Evolutionary conservation across 2,113 vertebrate species (phyloP), one percentile per base, ranked within the genome.

Genomic region (Lutjanus erythropterus): DNA sequence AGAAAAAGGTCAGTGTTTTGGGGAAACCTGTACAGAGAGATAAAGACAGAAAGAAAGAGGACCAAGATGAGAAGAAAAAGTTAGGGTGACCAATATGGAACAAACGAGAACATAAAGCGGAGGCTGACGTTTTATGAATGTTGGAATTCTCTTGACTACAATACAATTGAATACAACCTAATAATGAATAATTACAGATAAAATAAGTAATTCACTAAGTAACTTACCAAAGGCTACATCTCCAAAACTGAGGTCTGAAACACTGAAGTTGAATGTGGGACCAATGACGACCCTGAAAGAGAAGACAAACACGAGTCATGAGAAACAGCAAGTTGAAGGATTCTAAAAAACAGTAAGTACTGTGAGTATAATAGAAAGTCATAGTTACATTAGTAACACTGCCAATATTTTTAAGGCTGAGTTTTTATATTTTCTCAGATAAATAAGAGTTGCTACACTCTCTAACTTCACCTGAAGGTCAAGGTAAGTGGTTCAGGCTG

Each of bases 151-250:
- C 8, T 46, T 6, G 1, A 37, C 11, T 41, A n/a, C 23, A 23
- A 52, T 33, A 49, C 11, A 56, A 47, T 0, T 16, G n/a, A 33
- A 49, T 10, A 37, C 19, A 14, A 29, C 21, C 58, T 27, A 25
- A 35, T 41, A 39, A 71, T 44, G 0, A 37, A 35, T 7, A 46
- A 21, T 9, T 1, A 0, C 15, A 47, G n/a, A n/a, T 12, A 14
- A 39, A 23, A n/a, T 37, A 23, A 23, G 19, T 59, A 14, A n/a
- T 31, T 33, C 5, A 27, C 10, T 18, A 27, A 19, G 5, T 27
- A 23, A 93, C 96, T 95, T 90, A 97, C 97, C 97, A 58, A 96
- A 98, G 64, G 95, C 95, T 81, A 99, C 86, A 2, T 97, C 95
- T 4, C 96, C 96, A 8, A 97, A 98, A 85, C 84, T 29, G 9